Conservation (phyloP, 2,888 invertebrate genomes). For the Drosophila flavopinicola region DNA sequence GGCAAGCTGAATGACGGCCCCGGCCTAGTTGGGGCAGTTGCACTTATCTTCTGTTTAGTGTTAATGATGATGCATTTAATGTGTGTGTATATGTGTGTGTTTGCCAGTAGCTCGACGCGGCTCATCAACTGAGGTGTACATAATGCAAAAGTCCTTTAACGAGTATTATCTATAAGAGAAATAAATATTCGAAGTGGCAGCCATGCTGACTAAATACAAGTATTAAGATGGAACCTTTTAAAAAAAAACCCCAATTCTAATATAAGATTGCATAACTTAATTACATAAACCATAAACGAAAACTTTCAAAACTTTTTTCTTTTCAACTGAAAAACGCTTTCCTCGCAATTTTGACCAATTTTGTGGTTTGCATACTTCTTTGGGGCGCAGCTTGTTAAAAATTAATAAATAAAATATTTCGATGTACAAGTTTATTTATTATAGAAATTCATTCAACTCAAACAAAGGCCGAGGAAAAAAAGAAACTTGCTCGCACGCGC, state of each 20-base stretch:
- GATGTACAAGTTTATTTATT: conserved; percentile 31
- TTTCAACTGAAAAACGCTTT: conserved; percentile 8
- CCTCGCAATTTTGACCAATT: conserved; percentile 4
- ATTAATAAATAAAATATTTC: conserved; percentile 39
- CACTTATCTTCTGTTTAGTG: conserved; percentile 60
- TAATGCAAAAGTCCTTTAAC: conserved; percentile 68
- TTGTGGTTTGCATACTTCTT: conserved; percentile 12
- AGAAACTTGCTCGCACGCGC: conserved; percentile 33
- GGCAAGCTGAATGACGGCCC: conserved; percentile 51
- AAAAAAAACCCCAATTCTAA: conserved; percentile 28
- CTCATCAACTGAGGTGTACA: conserved; percentile 68
- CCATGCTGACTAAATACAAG: conserved; percentile 50
- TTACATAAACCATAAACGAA: conserved; percentile 14
- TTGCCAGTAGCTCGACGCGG: conserved; percentile 19
- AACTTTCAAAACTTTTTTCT: conserved; percentile 21
- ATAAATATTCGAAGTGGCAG: conserved; percentile 44
- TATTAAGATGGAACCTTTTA: conserved; percentile 61
- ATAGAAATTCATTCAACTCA: conserved; percentile 23
- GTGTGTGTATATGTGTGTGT: conserved; percentile 53
- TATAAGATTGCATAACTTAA: conserved; percentile 36
- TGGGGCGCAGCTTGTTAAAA: conserved; percentile 15
- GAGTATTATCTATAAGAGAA: conserved; percentile 72
- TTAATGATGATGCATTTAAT: conserved; percentile 71
- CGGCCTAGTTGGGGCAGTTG: conserved; percentile 73
- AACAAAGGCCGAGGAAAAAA: neutral